Conservation (phyloP, 2,797 vertebrate species). For the Phylloscopus collybita region DNA sequence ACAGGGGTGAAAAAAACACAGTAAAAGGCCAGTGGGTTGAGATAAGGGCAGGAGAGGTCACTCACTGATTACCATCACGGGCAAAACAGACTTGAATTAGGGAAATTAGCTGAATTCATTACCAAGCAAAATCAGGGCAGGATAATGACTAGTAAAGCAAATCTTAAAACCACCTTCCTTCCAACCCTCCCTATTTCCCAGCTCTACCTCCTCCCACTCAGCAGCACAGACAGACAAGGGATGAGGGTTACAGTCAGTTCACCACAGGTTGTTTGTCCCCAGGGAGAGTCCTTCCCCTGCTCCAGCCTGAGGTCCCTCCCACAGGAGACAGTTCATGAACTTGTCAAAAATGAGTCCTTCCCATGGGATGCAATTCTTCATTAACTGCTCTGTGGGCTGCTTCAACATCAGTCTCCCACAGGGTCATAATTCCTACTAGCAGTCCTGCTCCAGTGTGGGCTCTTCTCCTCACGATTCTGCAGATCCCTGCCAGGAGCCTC, state of each 20-base stretch:
- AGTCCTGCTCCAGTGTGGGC: background rate
- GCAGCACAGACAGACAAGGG: background rate
- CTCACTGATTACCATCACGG: background rate
- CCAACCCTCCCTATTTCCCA: background rate
- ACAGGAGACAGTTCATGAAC: background rate
- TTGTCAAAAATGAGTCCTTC: background rate
- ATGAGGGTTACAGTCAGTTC: background rate
- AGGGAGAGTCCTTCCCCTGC: background rate
- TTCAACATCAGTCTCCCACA: background rate
- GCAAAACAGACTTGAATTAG: background rate
- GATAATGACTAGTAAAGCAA: background rate
- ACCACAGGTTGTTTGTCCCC: background rate
- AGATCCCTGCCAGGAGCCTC: background rate
- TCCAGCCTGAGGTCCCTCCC: background rate
- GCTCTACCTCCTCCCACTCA: background rate
- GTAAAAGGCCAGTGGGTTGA: background rate
- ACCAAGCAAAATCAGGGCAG: background rate
- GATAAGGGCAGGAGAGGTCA: background rate
- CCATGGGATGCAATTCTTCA: background rate
- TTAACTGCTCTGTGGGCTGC: background rate
- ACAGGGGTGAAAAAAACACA: background rate
- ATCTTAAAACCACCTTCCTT: background rate
- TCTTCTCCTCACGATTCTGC: background rate
- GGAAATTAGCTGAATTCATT: background rate
- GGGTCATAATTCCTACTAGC: background rate